phyloP scores from a whole-genome alignment of 2,888 invertebrate genomes.

The Byasa hedistus region DNA sequence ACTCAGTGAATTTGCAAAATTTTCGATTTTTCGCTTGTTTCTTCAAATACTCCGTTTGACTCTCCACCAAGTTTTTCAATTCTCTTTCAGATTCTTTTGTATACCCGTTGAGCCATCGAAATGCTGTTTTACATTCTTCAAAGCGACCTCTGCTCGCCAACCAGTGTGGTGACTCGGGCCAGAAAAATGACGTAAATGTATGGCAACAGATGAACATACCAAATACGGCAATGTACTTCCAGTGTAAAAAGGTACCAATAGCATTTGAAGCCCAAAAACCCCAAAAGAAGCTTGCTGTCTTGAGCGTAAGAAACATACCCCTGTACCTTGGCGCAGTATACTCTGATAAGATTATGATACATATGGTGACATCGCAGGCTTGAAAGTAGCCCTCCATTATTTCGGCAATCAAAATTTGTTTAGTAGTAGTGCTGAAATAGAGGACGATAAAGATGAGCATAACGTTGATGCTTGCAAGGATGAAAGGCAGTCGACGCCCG shows the following conservation, averaged over 20 bases:
- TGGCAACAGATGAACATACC: conserved; percentile 40
- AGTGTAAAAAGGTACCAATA: conserved; percentile 44
- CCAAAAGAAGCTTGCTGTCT: conserved; percentile 42
- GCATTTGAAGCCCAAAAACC: conserved; percentile 46
- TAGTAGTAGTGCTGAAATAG: conserved; percentile 46
- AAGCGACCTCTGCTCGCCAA: conserved; percentile 51
- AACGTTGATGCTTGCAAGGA: conserved; percentile 32
- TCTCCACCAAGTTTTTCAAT: conserved; percentile 41
- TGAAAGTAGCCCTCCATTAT: conserved; percentile 42
- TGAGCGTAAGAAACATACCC: conserved; percentile 42
- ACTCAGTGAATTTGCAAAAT: neutral
- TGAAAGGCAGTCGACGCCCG: conserved; percentile 40
- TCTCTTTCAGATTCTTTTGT: conserved; percentile 44
- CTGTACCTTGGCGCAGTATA: conserved; percentile 41
- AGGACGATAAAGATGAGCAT: conserved; percentile 46
- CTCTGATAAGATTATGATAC: conserved; percentile 39
- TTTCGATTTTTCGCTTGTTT: neutral
- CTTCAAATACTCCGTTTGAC: neutral
- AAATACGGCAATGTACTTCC: conserved; percentile 42
- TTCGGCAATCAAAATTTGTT: conserved; percentile 47
- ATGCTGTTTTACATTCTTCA: conserved; percentile 43
- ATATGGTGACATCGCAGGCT: conserved; percentile 1
- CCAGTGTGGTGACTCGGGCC: conserved; percentile 55
- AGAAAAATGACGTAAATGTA: conserved; percentile 39
- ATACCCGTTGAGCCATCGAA: conserved; percentile 47